A percentile compares a stretch with the other conserved stretches of the same genome.
These are phyloP conservation scores for Oreochromis niloticus DNA, from an alignment of 2,113 vertebrate genomes.

Conservation along the genomic window DNA sequence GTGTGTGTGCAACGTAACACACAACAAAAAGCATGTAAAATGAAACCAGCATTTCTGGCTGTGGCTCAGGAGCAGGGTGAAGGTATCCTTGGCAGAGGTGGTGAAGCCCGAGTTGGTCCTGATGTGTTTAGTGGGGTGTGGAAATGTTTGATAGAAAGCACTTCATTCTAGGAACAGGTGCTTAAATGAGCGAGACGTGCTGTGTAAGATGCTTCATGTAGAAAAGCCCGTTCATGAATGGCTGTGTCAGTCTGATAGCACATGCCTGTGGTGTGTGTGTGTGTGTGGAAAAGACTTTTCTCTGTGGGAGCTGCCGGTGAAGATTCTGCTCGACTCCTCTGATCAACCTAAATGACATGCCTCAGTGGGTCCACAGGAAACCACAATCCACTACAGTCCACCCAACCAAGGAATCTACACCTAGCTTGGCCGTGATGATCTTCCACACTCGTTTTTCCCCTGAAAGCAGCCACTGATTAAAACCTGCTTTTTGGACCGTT, in stretches of 20 bases:
- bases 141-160: neutral
- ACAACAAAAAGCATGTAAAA: neutral
- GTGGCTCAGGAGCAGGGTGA: neutral
- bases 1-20: neutral
- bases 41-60: neutral
- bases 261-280: neutral
- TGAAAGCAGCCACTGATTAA: neutral
- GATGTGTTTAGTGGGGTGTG: neutral
- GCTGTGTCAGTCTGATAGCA: neutral
- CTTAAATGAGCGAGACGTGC: neutral
- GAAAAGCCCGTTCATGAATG: neutral
- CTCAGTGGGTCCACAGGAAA: neutral
- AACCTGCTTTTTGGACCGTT: neutral
- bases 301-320: neutral
- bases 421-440: neutral
- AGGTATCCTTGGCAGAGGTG: too few relatives aligned
- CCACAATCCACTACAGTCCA: neutral
- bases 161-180: neutral
- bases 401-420: neutral
- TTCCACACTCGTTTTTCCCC: neutral
- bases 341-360: neutral
- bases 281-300: neutral
- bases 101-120: fast-evolving
- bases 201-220: neutral
- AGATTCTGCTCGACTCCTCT: neutral